Evolutionary conservation across 2,888 invertebrate species (phyloP).

Genomic region (Nephrotoma flavescens): DNA sequence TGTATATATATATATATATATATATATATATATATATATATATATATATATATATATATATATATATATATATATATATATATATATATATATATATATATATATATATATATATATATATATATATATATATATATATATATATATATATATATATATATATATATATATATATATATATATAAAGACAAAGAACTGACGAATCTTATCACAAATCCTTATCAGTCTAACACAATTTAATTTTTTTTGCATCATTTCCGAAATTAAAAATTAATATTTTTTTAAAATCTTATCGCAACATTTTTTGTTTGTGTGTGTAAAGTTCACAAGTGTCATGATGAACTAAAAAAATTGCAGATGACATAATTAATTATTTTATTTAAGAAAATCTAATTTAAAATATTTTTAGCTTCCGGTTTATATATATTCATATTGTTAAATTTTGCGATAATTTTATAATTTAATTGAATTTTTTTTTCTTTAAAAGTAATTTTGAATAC

Average conservation of each 20-base stretch:
- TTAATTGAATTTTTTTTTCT: neutral
- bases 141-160: neutral
- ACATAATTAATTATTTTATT: slow-evolving; percentile 1
- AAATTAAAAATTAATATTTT: neutral
- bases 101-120: neutral
- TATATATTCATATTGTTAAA: neutral
- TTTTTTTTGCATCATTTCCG: slow-evolving; percentile 3
- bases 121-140: neutral
- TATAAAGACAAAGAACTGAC: neutral
- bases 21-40: neutral
- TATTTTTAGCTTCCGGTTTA: neutral
- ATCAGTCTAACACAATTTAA: neutral
- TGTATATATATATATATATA: neutral
- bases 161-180: no score
- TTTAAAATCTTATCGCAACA: neutral
- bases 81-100: neutral
- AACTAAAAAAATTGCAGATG: slow-evolving; percentile 1
- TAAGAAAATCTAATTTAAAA: neutral
- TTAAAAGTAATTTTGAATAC: neutral
- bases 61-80: neutral
- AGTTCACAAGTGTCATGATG: neutral
- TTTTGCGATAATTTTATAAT: neutral
- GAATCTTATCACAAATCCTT: neutral
- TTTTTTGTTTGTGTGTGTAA: neutral
- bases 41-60: neutral